Evolutionary conservation across 1,140 invertebrate genomes (phyloP).

Genomic region (Spodoptera litura): DNA sequence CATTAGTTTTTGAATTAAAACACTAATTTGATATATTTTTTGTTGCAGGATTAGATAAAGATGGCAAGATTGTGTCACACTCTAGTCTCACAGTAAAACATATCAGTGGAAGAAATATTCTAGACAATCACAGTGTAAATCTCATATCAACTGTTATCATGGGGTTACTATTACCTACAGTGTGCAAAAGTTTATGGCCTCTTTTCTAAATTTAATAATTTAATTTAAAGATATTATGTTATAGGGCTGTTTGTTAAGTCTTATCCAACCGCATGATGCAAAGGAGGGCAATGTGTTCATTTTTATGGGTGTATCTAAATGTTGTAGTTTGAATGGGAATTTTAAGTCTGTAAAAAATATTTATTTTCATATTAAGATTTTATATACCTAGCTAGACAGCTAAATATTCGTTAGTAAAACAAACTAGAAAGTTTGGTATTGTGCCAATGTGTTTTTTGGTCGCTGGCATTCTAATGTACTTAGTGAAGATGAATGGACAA

Average conservation of each 20-base stretch:
- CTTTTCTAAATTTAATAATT: constrained; percentile 52
- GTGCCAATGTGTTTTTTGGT: background rate
- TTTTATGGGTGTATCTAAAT: constrained; percentile 1
- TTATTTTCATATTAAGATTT: constrained; percentile 20
- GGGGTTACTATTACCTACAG: constrained; percentile 90
- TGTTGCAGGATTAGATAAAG: constrained; percentile 89
- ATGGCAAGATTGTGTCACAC: constrained; percentile 91
- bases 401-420: background rate
- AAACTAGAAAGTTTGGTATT: background rate
- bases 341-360: constrained; percentile 9
- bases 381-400: background rate
- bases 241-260: too few relatives aligned
- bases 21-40: background rate
- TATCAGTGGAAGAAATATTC: constrained; percentile 91
- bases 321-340: constrained; percentile 18
- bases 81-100: constrained; percentile 91
- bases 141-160: constrained; percentile 93
- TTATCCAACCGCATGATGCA: too few relatives aligned
- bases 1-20: too few relatives aligned
- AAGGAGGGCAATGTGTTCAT: background rate
- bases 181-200: constrained; percentile 90
- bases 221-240: background rate
- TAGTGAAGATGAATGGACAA: constrained; percentile 20
- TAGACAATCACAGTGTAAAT: constrained; percentile 97
- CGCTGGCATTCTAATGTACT: constrained; percentile 23